Conservation (phyloP, 2,113 vertebrate genomes). For the Odocoileus hemionus region DNA sequence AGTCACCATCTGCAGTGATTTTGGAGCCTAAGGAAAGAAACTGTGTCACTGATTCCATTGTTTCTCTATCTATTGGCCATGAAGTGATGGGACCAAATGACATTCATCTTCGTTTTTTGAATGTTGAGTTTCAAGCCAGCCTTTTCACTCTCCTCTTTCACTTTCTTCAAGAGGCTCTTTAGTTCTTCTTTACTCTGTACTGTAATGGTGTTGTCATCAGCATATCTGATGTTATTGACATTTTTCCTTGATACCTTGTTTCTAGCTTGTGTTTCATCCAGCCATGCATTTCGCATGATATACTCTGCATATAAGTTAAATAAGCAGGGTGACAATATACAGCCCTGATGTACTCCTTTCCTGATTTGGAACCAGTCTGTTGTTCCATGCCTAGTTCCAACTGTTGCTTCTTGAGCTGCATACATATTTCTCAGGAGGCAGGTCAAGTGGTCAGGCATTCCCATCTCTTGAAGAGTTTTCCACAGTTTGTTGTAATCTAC, state of each 20-base stretch:
- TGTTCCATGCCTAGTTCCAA: not conserved
- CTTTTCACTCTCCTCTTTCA: not conserved
- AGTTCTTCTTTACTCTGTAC: not conserved
- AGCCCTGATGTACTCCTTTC: not conserved
- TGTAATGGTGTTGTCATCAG: not conserved
- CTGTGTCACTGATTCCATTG: not conserved
- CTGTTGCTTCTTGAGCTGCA: not conserved
- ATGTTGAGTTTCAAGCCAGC: not conserved
- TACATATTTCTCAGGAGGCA: not conserved
- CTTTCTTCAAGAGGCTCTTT: not conserved
- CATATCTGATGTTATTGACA: not conserved
- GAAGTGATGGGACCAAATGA: not conserved
- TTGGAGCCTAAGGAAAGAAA: not conserved
- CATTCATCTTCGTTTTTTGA: not conserved
- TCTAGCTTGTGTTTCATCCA: not conserved
- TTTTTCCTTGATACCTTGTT: not conserved
- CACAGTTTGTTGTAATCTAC: not conserved
- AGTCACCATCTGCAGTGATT: not conserved
- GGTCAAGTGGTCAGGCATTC: not conserved
- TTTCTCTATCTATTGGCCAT: not conserved
- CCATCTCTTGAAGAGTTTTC: not conserved
- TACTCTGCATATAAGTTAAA: not conserved
- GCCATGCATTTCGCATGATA: not conserved
- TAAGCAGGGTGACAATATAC: not conserved
- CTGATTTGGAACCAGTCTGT: not conserved